Conservation (phyloP, 2,113 vertebrate genomes). For the Corvus moneduloides region DNA sequence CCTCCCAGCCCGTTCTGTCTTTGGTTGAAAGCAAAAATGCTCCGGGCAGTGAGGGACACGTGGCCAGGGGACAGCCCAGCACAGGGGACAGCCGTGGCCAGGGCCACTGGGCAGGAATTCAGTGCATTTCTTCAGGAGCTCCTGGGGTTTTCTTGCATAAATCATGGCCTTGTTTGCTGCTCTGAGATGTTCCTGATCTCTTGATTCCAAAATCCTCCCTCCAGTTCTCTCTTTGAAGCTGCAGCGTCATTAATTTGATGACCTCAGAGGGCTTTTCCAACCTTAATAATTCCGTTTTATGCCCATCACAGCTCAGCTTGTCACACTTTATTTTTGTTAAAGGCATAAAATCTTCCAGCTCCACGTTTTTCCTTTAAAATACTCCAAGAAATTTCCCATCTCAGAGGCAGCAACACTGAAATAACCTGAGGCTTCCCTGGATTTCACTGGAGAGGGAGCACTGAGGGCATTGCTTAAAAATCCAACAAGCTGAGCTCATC, state of each 20-base stretch:
- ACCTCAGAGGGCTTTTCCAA: neutral
- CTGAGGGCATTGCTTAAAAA: neutral
- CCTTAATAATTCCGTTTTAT: neutral
- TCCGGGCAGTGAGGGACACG: neutral
- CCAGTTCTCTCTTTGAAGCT: neutral
- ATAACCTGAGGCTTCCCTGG: neutral
- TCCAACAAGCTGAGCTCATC: neutral
- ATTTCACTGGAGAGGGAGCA: accelerated
- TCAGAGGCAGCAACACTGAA: neutral
- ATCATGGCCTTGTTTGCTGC: neutral
- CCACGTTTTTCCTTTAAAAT: neutral
- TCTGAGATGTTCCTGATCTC: neutral
- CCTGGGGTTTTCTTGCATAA: neutral
- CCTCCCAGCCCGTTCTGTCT: neutral
- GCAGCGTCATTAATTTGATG: neutral
- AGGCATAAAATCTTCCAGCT: neutral
- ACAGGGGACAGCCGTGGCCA: neutral
- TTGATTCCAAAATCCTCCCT: neutral
- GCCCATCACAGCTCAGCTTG: neutral
- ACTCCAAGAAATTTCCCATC: neutral
- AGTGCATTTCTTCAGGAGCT: neutral
- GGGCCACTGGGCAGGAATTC: accelerated
- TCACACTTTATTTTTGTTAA: neutral
- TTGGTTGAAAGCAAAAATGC: constrained; percentile 3
- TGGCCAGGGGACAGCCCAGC: neutral